Evolutionary conservation across 1,140 invertebrate genomes (phyloP).

Genomic region (Bilobella aurantiaca): DNA sequence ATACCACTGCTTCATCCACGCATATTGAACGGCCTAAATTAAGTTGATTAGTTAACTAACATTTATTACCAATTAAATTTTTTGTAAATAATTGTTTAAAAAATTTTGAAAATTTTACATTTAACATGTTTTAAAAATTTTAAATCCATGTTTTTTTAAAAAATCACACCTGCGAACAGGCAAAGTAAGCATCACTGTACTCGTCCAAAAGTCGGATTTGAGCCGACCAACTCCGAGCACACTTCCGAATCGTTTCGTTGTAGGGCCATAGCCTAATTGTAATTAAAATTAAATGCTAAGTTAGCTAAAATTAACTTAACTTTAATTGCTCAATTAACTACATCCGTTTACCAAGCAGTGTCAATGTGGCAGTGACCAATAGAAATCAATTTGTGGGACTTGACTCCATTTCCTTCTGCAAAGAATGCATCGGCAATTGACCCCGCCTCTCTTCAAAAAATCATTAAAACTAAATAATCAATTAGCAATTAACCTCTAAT

Average conservation of each 20-base stretch:
- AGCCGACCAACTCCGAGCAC: conserved; percentile 45
- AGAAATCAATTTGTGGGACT: conserved; percentile 43
- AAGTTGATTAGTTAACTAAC: not conserved
- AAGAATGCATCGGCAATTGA: conserved; percentile 42
- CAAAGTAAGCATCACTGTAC: conserved; percentile 45
- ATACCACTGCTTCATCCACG: conserved; percentile 47
- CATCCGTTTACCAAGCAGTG: conserved; percentile 42
- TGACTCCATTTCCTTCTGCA: conserved; percentile 43
- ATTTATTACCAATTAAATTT: conserved; percentile 4
- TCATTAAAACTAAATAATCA: too few species aligned
- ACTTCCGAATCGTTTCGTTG: conserved; percentile 48
- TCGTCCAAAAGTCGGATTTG: conserved; percentile 45
- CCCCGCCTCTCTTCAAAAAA: conserved; percentile 40
- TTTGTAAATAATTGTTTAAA: conserved; percentile 44
- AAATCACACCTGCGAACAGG: conserved; percentile 45
- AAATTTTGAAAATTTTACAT: too few species aligned
- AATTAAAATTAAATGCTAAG: not conserved
- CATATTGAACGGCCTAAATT: conserved; percentile 46
- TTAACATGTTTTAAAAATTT: too few species aligned
- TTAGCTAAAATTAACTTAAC: conserved; percentile 48
- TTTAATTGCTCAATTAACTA: not conserved
- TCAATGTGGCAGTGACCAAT: conserved; percentile 48
- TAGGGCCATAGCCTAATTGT: conserved; percentile 47
- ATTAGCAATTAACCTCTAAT: not conserved
- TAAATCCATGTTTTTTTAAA: too few species aligned